phyloP scores from a whole-genome alignment of 2,888 invertebrate genomes.

The Theretra japonica region DNA sequence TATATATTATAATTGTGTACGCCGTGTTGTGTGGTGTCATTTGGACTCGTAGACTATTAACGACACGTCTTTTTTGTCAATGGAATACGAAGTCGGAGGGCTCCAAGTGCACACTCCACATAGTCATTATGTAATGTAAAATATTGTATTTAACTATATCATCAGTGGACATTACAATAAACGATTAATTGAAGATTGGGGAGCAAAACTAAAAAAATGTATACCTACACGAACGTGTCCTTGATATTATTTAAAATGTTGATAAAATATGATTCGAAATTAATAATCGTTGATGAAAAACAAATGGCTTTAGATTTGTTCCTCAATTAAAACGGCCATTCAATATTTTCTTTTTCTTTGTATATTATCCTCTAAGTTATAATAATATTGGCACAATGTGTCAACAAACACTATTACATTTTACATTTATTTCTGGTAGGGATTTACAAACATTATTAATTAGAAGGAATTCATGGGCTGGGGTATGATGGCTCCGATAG shows the following conservation, averaged over 20 bases:
- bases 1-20: slow-evolving; percentile 30
- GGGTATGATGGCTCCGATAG: slow-evolving; percentile 65
- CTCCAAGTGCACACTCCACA: slow-evolving; percentile 62
- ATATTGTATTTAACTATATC: slow-evolving; percentile 57
- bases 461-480: slow-evolving; percentile 72
- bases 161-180: slow-evolving; percentile 65
- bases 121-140: slow-evolving; percentile 61
- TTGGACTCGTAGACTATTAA: slow-evolving; percentile 45
- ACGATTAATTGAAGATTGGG: slow-evolving; percentile 66
- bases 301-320: slow-evolving; percentile 72
- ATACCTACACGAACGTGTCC: slow-evolving; percentile 44
- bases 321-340: slow-evolving; percentile 69
- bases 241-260: slow-evolving; percentile 58
- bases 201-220: slow-evolving; percentile 73
- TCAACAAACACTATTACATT: neutral
- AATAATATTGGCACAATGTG: neutral
- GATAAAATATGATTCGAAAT: slow-evolving; percentile 52
- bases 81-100: slow-evolving; percentile 43
- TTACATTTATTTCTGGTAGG: neutral
- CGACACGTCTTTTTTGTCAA: slow-evolving; percentile 50
- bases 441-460: slow-evolving; percentile 25
- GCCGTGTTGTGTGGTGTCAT: slow-evolving; percentile 53
- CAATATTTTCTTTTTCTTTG: slow-evolving; percentile 40
- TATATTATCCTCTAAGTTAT: slow-evolving; percentile 5
- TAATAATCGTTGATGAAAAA: slow-evolving; percentile 53